phyloP scores from a whole-genome alignment of 2,888 invertebrate species.

The Hirudinaria manillensis region DNA sequence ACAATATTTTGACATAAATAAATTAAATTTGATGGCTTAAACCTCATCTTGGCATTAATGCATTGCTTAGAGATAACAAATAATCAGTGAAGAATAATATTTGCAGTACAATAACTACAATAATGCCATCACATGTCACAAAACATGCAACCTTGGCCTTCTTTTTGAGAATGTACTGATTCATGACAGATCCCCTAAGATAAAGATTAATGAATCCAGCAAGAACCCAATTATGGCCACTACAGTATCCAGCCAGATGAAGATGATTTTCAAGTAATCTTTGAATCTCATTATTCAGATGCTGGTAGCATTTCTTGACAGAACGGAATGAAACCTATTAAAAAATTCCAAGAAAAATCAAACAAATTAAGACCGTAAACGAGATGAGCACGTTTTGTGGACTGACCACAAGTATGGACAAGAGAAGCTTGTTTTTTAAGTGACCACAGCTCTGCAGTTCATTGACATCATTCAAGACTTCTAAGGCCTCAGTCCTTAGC shows the following conservation, averaged over 20 bases:
- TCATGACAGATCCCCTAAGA: background rate
- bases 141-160: background rate
- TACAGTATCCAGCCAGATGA: background rate
- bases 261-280: background rate
- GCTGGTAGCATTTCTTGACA: background rate
- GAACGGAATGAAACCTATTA: background rate
- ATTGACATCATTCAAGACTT: background rate
- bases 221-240: background rate
- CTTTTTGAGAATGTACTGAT: background rate
- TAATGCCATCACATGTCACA: too few relatives aligned
- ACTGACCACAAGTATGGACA: conserved; percentile 11
- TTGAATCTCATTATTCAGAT: background rate
- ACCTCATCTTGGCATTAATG: too few relatives aligned
- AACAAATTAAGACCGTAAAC: background rate
- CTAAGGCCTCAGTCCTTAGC: background rate
- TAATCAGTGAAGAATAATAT: too few relatives aligned
- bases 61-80: too few relatives aligned
- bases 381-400: background rate
- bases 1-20: too few relatives aligned
- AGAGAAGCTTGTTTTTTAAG: conserved; percentile 18
- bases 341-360: background rate
- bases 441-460: conserved; percentile 9
- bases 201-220: background rate
- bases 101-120: too few relatives aligned
- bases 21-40: too few relatives aligned